phyloP scores from a whole-genome alignment of 2,888 invertebrate genomes.

The Stenodera caucasica region DNA sequence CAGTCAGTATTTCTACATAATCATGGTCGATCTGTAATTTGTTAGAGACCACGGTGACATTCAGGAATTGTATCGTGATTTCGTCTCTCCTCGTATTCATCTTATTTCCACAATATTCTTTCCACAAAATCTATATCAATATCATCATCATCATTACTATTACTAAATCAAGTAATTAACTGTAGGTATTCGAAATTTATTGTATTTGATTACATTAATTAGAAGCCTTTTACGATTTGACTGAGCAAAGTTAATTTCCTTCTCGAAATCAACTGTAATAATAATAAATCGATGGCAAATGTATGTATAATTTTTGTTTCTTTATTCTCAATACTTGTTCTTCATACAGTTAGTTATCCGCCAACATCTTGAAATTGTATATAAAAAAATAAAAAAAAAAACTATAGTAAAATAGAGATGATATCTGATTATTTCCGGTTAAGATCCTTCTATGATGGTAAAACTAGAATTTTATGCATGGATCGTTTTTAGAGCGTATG shows the following conservation, averaged over 20 bases:
- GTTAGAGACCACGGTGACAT: conserved; percentile 27
- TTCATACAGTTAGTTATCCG: conserved; percentile 24
- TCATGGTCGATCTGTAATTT: conserved; percentile 39
- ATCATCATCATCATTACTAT: background rate
- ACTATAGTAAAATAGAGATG: conserved; percentile 27
- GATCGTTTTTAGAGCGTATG: conserved; percentile 47
- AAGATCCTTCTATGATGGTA: conserved; percentile 38
- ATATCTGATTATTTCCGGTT: conserved; percentile 39
- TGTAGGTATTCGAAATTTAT: background rate
- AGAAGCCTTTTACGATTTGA: no score
- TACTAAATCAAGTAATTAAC: background rate
- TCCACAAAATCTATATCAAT: no score
- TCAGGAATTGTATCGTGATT: conserved; percentile 22
- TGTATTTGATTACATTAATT: background rate
- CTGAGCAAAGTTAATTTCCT: background rate
- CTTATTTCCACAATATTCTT: no score
- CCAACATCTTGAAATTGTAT: conserved; percentile 25
- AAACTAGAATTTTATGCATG: conserved; percentile 39
- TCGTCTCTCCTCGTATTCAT: background rate
- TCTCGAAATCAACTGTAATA: background rate
- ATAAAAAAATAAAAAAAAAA: no score
- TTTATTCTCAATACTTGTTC: background rate
- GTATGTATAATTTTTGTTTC: background rate
- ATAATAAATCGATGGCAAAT: background rate
- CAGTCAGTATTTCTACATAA: conserved; percentile 43